Evolutionary conservation across 23 tunicate genomes (phyloP), one percentile per base, ranked within the genome.

Genomic region (Diplosoma virens): DNA sequence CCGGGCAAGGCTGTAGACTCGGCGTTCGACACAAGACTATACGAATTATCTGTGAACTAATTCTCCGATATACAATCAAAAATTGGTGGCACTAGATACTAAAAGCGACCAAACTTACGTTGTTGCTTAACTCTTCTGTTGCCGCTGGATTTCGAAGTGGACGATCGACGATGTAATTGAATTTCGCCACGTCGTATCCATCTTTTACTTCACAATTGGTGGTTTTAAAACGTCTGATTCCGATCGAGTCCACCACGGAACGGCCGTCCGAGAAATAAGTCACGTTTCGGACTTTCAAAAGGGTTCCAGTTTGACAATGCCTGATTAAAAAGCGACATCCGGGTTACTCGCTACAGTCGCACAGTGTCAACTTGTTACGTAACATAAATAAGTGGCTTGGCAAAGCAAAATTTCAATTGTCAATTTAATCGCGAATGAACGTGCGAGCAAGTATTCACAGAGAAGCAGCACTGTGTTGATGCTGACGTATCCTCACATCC

Each of bases 241-340:
- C 98, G 6, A 79, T 35, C 26, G 84, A 32, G 33, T 80, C 93
- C 0, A 94, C 86, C 2, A 87, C 80, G 9, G 93, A 87, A 1
- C 98, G 86, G 14, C 98, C 98, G 58, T 94, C 98, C 25, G 81
- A 79, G 29, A 94, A 87, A 32, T 75, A 87, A 1, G 75, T 78
- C 18, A 82, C 82, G 29, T 82, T 67, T 2, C 80, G 71, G 9
- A 94, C 86, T 50, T 82, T 82, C 16, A 94, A 46, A 1, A 82
- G 20, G 0, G 98, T 94, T 0, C 98, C 98, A 54, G 68, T 72
- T 6, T 53, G 47, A 70, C 67, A 63, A 45, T 74, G 91, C 55
- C 93, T 93, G 78, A n/a, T n/a, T n/a, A n/a, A n/a, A n/a, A n/a
- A n/a, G n/a, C n/a, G n/a, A n/a, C n/a, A n/a, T n/a, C n/a, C n/a